phyloP scores from a whole-genome alignment of 2,113 vertebrate genomes.

The Hippocampus barbouri region DNA sequence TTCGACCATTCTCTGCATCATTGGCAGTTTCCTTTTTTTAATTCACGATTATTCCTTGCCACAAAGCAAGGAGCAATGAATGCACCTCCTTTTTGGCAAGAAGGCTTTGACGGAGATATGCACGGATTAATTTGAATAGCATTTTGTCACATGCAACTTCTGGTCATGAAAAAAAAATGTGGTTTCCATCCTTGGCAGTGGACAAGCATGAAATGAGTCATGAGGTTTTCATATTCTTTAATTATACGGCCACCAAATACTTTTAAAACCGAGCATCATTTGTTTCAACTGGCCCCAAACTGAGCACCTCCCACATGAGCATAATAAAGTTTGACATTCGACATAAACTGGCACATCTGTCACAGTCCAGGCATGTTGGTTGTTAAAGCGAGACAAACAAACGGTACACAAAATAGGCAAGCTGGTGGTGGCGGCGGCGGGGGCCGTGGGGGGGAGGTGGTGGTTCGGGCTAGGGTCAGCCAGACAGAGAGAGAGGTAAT shows the following conservation, averaged over 20 bases:
- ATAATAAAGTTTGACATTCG: constrained; percentile 50
- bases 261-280: constrained; percentile 2
- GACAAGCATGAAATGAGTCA: background rate
- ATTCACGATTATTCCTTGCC: background rate
- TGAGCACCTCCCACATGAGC: constrained; percentile 12
- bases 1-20: background rate
- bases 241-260: background rate
- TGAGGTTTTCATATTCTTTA: background rate
- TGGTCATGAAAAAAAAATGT: background rate
- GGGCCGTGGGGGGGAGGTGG: no score
- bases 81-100: background rate
- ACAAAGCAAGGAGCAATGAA: background rate
- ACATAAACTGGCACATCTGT: constrained; percentile 34
- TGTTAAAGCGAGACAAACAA: constrained; percentile 26
- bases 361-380: constrained; percentile 38
- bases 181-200: constrained; percentile 1
- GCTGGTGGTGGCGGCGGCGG: background rate
- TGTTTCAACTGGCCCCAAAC: constrained; percentile 10
- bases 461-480: background rate
- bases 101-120: background rate
- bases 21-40: background rate
- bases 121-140: background rate
- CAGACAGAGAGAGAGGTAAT: constrained; percentile 29
- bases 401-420: constrained; percentile 10
- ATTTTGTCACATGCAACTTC: background rate